These are phyloP conservation scores for Galbula dea DNA, from an alignment of 2,113 vertebrate species.

Conservation along the genomic window DNA sequence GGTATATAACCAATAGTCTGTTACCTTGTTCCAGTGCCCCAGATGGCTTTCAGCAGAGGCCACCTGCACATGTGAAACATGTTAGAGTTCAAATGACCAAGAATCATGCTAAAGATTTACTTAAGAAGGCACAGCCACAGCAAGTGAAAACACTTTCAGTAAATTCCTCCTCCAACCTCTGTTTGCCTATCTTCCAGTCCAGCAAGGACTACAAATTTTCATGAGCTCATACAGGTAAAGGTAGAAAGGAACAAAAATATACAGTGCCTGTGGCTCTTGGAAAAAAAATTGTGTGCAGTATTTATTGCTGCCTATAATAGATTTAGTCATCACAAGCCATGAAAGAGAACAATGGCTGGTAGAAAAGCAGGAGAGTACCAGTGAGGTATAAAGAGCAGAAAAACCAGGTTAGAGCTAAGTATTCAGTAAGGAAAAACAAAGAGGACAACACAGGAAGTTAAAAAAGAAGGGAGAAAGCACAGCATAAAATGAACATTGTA, in stretches of 20 bases:
- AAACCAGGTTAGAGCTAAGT: background rate
- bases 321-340: conserved; percentile 13
- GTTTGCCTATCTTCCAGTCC: background rate
- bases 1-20: background rate
- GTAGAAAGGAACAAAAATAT: background rate
- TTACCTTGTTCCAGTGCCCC: background rate
- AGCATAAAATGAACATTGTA: background rate
- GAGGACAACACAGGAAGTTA: background rate
- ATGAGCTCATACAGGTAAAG: background rate
- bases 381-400: background rate
- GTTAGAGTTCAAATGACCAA: background rate
- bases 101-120: background rate
- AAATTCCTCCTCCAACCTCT: background rate
- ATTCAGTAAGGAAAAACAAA: background rate
- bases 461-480: background rate
- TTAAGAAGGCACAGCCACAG: background rate
- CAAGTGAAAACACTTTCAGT: background rate
- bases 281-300: background rate
- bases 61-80: background rate
- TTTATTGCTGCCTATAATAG: background rate
- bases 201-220: background rate
- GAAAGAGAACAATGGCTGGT: conserved; percentile 30
- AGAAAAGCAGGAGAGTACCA: conserved; percentile 21
- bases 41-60: background rate
- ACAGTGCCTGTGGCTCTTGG: background rate